These are phyloP conservation scores for Enteromius anoplus DNA, from an alignment of 2,797 vertebrate genomes.

Conservation along the genomic window DNA sequence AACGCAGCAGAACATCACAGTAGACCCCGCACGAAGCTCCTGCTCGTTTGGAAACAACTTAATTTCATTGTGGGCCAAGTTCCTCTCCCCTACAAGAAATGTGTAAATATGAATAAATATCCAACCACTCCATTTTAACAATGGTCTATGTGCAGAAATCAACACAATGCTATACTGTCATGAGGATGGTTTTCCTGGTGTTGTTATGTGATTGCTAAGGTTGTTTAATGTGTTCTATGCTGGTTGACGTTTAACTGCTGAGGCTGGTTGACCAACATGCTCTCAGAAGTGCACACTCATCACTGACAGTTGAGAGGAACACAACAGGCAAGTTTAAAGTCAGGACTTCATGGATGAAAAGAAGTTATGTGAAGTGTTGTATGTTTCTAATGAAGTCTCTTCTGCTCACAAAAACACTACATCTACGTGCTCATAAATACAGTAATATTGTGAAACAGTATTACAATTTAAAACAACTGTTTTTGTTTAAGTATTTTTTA, in stretches of 20 bases:
- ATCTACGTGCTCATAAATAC: neutral
- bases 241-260: neutral
- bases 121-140: neutral
- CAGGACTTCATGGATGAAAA: neutral
- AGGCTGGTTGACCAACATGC: neutral
- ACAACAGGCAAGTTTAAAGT: neutral
- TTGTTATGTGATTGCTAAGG: neutral
- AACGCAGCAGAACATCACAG: slow-evolving; percentile 68
- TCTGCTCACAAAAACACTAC: neutral
- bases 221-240: neutral
- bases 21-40: slow-evolving; percentile 63
- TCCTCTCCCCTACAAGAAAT: slow-evolving; percentile 43
- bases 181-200: neutral
- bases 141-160: neutral
- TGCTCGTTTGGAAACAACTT: slow-evolving; percentile 53
- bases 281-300: slow-evolving; percentile 30
- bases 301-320: slow-evolving; percentile 22
- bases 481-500: neutral
- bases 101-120: neutral
- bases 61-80: neutral
- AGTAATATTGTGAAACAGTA: neutral
- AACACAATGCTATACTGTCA: neutral
- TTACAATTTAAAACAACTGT: neutral
- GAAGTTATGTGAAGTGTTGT: neutral
- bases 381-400: neutral